These are phyloP conservation scores for Mellivora capensis DNA, from an alignment of 2,113 vertebrate genomes.

Conservation along the genomic window DNA sequence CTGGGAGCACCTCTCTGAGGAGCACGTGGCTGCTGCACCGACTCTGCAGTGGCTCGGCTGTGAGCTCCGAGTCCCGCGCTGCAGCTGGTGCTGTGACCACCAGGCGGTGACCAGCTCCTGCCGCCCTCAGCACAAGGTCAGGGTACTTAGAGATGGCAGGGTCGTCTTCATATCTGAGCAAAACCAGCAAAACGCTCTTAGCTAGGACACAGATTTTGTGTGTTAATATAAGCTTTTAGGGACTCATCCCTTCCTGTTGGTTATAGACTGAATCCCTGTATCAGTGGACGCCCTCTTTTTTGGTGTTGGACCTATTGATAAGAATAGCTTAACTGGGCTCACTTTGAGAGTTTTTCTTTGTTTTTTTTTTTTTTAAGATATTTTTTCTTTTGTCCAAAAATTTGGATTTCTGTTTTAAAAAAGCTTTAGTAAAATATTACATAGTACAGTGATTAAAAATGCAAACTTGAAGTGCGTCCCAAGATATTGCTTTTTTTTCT, in stretches of 20 bases:
- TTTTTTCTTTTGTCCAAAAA: neutral
- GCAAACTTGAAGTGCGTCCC: neutral
- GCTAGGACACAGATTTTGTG: neutral
- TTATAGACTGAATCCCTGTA: accelerated
- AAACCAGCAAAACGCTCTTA: neutral
- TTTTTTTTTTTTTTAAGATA: neutral
- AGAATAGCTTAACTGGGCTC: neutral
- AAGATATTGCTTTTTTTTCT: neutral
- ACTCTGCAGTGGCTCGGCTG: neutral
- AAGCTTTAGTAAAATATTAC: neutral
- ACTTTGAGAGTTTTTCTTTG: neutral
- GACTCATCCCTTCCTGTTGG: too few relatives aligned
- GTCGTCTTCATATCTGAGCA: neutral
- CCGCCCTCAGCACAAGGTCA: neutral
- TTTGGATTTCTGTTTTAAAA: constrained; percentile 6
- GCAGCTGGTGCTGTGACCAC: neutral
- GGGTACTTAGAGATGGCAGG: neutral
- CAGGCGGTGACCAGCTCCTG: neutral
- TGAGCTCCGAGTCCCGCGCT: neutral
- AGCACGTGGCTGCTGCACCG: neutral
- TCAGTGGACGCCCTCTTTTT: too few relatives aligned
- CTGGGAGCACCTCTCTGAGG: neutral
- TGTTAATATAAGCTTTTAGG: neutral
- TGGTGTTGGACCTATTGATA: neutral
- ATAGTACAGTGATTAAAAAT: constrained; percentile 11